Conservation (phyloP, 1,140 invertebrate genomes). For the Scaptomyza montana region DNA sequence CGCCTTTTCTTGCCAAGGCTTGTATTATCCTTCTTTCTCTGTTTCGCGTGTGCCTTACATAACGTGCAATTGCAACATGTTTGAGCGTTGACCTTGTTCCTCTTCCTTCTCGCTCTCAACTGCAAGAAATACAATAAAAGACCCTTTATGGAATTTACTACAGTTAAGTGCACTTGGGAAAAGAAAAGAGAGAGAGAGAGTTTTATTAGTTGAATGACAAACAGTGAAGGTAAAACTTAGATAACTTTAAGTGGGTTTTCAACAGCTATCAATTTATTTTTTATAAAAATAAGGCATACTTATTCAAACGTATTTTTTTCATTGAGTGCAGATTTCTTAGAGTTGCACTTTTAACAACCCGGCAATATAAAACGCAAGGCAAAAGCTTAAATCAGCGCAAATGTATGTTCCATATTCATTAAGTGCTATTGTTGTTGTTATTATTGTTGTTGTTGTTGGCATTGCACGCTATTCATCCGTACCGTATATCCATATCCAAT, state of each 20-base stretch:
- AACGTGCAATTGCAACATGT: slow-evolving; percentile 36
- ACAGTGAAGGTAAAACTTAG: too few relatives aligned
- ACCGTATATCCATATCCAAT: slow-evolving; percentile 26
- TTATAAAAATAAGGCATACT: too few relatives aligned
- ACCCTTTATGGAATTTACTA: slow-evolving; percentile 17
- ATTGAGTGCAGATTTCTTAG: slow-evolving; percentile 2
- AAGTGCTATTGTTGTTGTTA: not conserved
- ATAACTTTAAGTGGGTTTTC: too few relatives aligned
- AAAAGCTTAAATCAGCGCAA: slow-evolving; percentile 28
- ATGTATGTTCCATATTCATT: slow-evolving; percentile 49
- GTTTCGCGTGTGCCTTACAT: slow-evolving; percentile 17
- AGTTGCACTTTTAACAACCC: slow-evolving; percentile 15
- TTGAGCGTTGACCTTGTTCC: slow-evolving; percentile 42
- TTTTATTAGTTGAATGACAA: not conserved
- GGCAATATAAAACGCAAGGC: not conserved
- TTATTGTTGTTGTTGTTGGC: slow-evolving; percentile 4
- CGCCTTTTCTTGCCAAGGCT: not conserved
- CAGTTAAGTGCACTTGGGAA: slow-evolving; percentile 2
- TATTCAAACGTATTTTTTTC: not conserved
- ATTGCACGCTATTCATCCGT: slow-evolving; percentile 32
- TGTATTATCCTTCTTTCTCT: not conserved
- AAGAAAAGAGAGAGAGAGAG: not conserved
- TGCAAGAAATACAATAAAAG: slow-evolving; percentile 25
- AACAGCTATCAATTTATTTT: too few relatives aligned
- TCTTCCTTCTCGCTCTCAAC: slow-evolving; percentile 7